Evolutionary conservation across 2,888 invertebrate genomes (phyloP), one percentile per base, ranked within the genome.

Genomic region (Pterobdella sp.): DNA sequence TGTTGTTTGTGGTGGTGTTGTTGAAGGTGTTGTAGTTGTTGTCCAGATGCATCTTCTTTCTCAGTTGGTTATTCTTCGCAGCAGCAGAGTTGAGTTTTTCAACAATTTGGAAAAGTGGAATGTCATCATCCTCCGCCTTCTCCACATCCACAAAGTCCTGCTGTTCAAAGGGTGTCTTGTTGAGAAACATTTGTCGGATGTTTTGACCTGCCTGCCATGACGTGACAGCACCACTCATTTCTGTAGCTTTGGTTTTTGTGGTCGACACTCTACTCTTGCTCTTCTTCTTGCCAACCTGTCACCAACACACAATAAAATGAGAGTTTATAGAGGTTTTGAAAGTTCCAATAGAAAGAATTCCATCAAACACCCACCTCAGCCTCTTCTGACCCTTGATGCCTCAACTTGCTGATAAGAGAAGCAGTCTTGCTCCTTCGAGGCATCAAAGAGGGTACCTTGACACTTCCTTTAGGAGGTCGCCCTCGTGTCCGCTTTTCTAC

Each of bases 11-110:
- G 70, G 7, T n/a, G 18, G 10, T 18, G 56, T 32, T 29, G 32
- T 10, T 56, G 70, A 10, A 56, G 70, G 14, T 68, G 68, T 18
- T 18, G 37, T 2, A 34, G 65, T 3, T 18, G 26, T 7, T 65
- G 32, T 31, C 42, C n/a, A 35, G 37, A 60, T 22, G 0, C 22
- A 36, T 49, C 22, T 26, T 32, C 37, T 36, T n/a, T 32, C 35
- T 31, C 18, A 42, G 29, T 32, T 74, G 49, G 35, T 68, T 72
- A 72, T 74, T 77, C 70, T 72, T 75, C 0, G 75, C 73, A 18
- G 82, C 82, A 14, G 81, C 82, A 60, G 73, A 75, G 74, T 82
- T 82, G 32, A 82, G 75, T 67, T 81, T 74, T 35, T 80, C 76
- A 1, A 80, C 80, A 71, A 82, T 79, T 72, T 79, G 76, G 2